Base-by-base conservation (phyloP, 2,113 vertebrate genomes). In the Mormyrus iriodes region DNA sequence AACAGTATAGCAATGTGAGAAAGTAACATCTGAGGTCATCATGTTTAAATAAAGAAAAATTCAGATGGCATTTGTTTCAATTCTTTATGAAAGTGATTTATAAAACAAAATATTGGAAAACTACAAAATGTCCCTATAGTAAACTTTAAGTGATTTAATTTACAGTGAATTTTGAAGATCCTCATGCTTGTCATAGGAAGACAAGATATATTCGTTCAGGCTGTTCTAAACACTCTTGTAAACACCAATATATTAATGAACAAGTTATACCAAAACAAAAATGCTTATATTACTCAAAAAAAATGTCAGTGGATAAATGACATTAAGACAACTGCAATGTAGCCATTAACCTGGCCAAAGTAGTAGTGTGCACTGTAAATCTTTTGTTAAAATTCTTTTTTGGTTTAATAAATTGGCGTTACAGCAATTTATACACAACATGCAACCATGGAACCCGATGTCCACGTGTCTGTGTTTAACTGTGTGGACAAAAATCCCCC, bases 391-490 rank as follows among this genome's bases (percentile, higher is more conserved):
- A 55, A 31, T 86, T 88, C 27, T 42, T 89, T 91, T 79, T 49
- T 89, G 55, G 89, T 83, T 89, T 87, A 82, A 88, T 79, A 83
- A 88, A 86, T 65, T 49, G 42, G 55, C 46, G 86, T 89, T 85
- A 92, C 90, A 91, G 92, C 88, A 91, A 92, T 84, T 83, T 79
- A 89, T 86, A 90, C 93, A 95, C 90, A 94, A 96, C 92, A 93
- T 93, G 90, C 92, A 94, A 90, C 61, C 90, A 91, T 84, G 88
- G 31, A 91, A 89, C 42, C 89, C 93, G 93, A 94, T 79, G 91
- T 93, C 94, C 91, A 92, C 95, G 94, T 95, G 93, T 96, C 95
- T 87, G 91, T 92, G 92, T 95, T 96, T 94, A 96, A 95, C 95
- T 92, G 94, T 95, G 94, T 95, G 91, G 94, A 94, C 89, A 92